These are phyloP conservation scores for Odocoileus hemionus DNA, from an alignment of 2,113 vertebrate genomes.

Conservation along the genomic window DNA sequence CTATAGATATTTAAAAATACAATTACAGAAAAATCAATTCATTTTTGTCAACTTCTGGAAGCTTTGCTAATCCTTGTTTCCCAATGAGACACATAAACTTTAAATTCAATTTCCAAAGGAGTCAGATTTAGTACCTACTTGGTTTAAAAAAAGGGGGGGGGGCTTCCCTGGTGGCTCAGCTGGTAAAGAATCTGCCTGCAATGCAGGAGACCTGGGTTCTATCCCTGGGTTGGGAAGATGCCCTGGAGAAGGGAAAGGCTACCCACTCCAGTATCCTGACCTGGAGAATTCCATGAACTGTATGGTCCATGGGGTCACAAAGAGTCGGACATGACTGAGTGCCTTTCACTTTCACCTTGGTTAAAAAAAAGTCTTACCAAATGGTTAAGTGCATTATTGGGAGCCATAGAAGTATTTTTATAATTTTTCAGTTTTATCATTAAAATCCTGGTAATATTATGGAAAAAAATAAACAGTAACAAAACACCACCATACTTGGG, in stretches of 20 bases:
- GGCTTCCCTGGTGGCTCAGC: background rate
- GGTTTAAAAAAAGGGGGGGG: background rate
- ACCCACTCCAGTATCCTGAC: background rate
- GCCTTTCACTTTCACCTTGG: background rate
- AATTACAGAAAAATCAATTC: background rate
- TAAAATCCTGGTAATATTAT: background rate
- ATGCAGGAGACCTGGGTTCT: background rate
- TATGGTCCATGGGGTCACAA: background rate
- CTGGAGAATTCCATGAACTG: background rate
- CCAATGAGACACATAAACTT: background rate
- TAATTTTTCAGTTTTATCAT: background rate
- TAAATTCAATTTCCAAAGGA: constrained; percentile 27
- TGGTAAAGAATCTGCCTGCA: background rate
- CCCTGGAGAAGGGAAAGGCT: background rate
- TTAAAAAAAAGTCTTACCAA: background rate
- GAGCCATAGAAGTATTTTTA: background rate
- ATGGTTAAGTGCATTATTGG: background rate
- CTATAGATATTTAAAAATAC: background rate
- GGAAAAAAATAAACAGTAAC: background rate
- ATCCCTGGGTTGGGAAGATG: background rate
- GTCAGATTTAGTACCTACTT: background rate
- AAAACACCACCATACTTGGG: background rate
- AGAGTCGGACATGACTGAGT: background rate
- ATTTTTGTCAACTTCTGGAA: background rate
- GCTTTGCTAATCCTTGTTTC: constrained; percentile 2